phyloP scores from a whole-genome alignment of 2,797 vertebrate genomes.

The Helostoma temminkii region DNA sequence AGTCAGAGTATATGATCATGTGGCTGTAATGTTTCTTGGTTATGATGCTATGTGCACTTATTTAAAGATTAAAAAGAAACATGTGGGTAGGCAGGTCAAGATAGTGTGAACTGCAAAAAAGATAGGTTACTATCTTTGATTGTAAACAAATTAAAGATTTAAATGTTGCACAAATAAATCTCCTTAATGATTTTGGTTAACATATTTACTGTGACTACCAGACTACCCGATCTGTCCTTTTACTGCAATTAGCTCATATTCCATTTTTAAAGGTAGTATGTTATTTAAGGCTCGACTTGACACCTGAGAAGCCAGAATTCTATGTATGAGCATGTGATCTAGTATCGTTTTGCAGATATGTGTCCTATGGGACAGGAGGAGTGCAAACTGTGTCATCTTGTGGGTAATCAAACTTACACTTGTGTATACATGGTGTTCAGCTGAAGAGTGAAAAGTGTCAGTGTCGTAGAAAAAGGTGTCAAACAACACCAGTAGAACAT shows the following conservation, averaged over 20 bases:
- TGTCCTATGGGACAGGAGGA: slow-evolving; percentile 64
- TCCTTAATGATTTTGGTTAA: slow-evolving; percentile 34
- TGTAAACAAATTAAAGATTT: slow-evolving; percentile 21
- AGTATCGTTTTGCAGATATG: slow-evolving; percentile 76
- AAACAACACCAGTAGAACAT: slow-evolving; percentile 38
- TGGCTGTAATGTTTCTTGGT: slow-evolving; percentile 3
- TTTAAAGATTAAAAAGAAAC: slow-evolving; percentile 81
- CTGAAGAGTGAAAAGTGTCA: slow-evolving; percentile 51
- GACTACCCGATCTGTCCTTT: slow-evolving; percentile 54
- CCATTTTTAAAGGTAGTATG: slow-evolving; percentile 77
- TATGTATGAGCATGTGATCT: slow-evolving; percentile 79
- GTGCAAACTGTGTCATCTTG: slow-evolving; percentile 64
- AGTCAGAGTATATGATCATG: background rate
- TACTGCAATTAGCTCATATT: slow-evolving; percentile 80
- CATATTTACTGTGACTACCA: slow-evolving; percentile 46
- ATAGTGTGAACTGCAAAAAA: slow-evolving; percentile 73
- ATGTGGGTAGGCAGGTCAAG: slow-evolving; percentile 75
- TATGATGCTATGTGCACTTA: slow-evolving; percentile 12
- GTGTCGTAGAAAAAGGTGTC: slow-evolving; percentile 48
- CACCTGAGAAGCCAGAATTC: slow-evolving; percentile 80
- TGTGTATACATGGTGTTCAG: slow-evolving; percentile 60
- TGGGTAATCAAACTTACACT: slow-evolving; percentile 70
- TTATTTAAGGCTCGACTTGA: slow-evolving; percentile 79
- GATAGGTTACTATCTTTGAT: too few relatives aligned
- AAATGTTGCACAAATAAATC: slow-evolving; percentile 15